Conservation (phyloP, 35 echinoderm and acorn worm species). For the Apostichopus californicus region DNA sequence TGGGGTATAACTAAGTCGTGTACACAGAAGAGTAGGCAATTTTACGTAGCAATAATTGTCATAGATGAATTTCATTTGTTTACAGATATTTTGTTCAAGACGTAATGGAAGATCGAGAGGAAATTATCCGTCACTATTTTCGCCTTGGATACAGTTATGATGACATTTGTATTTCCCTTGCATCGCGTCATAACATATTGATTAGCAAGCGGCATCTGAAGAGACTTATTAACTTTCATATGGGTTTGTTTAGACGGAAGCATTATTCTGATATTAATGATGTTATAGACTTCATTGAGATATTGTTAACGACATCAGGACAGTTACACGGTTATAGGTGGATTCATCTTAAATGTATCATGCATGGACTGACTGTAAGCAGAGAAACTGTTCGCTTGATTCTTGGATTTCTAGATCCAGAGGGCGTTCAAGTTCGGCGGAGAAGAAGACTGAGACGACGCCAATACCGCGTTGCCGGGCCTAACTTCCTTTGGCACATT, state of each 20-base stretch:
- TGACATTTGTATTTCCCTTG: neutral
- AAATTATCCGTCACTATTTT: too few species aligned
- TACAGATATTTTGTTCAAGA: too few species aligned
- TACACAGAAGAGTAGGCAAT: too few species aligned
- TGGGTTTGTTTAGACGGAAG: neutral
- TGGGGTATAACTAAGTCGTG: too few species aligned
- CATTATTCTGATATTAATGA: constrained; percentile 3
- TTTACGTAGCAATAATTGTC: too few species aligned
- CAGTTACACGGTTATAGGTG: constrained; percentile 72
- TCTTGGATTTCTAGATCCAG: constrained; percentile 59
- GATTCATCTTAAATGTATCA: constrained; percentile 64
- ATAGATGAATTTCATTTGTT: too few species aligned
- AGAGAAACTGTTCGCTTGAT: constrained; percentile 60
- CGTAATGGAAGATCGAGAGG: too few species aligned
- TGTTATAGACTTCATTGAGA: neutral
- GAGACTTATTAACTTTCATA: neutral
- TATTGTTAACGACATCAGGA: constrained; percentile 23
- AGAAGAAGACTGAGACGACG: constrained; percentile 46
- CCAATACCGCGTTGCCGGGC: constrained; percentile 47
- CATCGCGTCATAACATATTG: neutral
- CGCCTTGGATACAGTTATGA: too few species aligned
- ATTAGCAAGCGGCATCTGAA: neutral
- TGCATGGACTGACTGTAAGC: constrained; percentile 41
- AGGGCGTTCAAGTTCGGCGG: constrained; percentile 36
- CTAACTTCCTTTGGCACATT: constrained; percentile 76